Evolutionary conservation across 2,888 invertebrate species (phyloP), one percentile per base, ranked within the genome.

Genomic region (Choreutis nemorana): DNA sequence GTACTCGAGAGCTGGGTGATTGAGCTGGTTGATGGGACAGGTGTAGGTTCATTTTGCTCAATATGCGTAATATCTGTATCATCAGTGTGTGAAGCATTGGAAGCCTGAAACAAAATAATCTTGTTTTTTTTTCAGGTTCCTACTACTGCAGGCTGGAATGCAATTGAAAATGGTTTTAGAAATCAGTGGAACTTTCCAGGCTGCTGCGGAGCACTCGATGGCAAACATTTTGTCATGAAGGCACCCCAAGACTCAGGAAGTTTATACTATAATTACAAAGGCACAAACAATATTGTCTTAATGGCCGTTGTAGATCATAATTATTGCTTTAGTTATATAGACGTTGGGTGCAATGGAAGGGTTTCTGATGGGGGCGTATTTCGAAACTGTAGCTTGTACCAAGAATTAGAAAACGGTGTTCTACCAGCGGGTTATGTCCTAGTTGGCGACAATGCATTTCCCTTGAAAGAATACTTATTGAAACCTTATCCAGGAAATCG

Each of bases 281-380:
- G 14, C 8, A 29, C 28, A 23, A 32, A 36, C 16, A 34, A 31
- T 20, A 29, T 39, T 14, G 31, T 39, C 2, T 23, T 39, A 10
- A 30, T 39, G 33, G 35, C 32, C 8, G 9, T 37, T 5, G 39
- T 16, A 16, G 34, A 36, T 22, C 16, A 32, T 28, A 26, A 39
- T 18, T 39, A 42, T 24, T 32, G 32, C 25, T 39, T 41, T 32
- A 15, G 23, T 27, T 36, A 33, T 25, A 26, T 41, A n/a, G 36
- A 42, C 24, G 30, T 42, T 21, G 40, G 40, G 10, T 32, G 29
- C n/a, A 37, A 37, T 29, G 40, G 40, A 12, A 27, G 40, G 27
- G 30, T 31, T 28, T 40, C 44, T 11, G 41, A 46, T 39, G 41
- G 44, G 18, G 42, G 42, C 13, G 41, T 48, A 18, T 46, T 47